Base-by-base conservation (phyloP, 2,888 invertebrate genomes). In the Malthinus flaveolus region DNA sequence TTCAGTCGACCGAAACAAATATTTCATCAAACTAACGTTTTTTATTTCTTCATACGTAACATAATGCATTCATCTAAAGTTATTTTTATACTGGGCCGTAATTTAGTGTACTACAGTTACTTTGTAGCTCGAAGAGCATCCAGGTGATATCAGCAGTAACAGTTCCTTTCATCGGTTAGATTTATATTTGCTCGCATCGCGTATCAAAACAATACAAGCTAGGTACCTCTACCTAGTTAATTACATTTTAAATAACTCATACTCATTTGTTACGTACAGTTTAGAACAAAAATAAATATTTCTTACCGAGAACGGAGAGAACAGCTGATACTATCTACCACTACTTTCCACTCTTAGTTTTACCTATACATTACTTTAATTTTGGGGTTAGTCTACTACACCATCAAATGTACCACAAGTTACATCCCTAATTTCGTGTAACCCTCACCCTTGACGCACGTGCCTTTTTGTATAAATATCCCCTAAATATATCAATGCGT, bases 401-500 rank as follows among this genome's bases (percentile, higher is more conserved):
- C 32, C 10, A 59, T 23, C 23, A 23, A 47, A 49, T 51, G 52
- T 49, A 58, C 52, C 58, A 34, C 58, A 49, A 33, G 10, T 45
- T 49, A 33, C 47, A 47, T 37, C 59, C 54, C 55, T 52, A 55
- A 59, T 47, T 49, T 55, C 45, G 51, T 56, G 51, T 51, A 55
- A 59, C 59, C 59, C 59, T 59, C 54, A 51, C 55, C 46, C 50
- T 55, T 59, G 42, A 12, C 34, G 52, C 54, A 59, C 58, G 53
- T 48, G 58, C 53, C 49, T 49, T 45, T 48, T 56, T 49, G 52
- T 47, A 53, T 53, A 49, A 56, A 23, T 34, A 34, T 53, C 53
- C 49, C 52, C 58, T 53, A 45, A 49, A 58, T 58, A 37, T 45
- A 58, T 58, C 49, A 49, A 35, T 53, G 58, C 49, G 49, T 42